Evolutionary conservation across 2,797 vertebrate genomes (phyloP).

Genomic region (Diceros bicornis): DNA sequence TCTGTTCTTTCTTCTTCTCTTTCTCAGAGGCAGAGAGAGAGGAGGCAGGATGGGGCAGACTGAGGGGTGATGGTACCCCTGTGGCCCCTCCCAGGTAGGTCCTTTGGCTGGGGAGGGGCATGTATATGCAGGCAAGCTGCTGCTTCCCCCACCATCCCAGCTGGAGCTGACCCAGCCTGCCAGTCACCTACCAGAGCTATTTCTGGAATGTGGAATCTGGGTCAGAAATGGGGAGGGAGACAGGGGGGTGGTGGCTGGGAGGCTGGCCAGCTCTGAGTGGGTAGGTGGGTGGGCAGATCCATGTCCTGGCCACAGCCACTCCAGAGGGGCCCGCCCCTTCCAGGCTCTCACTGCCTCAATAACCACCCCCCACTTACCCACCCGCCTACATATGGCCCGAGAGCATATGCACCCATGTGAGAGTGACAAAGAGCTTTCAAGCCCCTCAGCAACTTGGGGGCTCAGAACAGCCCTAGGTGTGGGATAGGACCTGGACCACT

Average conservation of each 20-base stretch:
- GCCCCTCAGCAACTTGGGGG: neutral
- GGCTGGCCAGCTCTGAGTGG: neutral
- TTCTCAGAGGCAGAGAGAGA: conserved; percentile 12
- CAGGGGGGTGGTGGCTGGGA: conserved; percentile 67
- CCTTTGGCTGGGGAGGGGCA: conserved; percentile 1
- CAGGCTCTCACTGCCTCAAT: neutral
- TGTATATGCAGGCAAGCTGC: neutral
- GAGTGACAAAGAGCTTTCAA: neutral
- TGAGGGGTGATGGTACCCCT: neutral
- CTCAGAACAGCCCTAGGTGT: neutral
- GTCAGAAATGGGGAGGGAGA: conserved; percentile 88
- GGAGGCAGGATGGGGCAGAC: neutral
- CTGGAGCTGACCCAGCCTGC: conserved; percentile 75
- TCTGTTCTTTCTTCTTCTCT: neutral
- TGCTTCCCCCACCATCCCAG: neutral
- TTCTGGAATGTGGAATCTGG: conserved; percentile 90
- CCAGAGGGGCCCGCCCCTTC: neutral
- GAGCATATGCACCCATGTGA: neutral
- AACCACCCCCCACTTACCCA: neutral
- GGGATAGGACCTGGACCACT: neutral
- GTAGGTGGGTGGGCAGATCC: neutral
- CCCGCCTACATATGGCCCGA: neutral
- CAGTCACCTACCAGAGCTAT: conserved; percentile 89
- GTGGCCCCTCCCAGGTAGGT: neutral
- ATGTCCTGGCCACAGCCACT: neutral